phyloP scores from a whole-genome alignment of 2,113 vertebrate genomes.

The Oncorhynchus masou region DNA sequence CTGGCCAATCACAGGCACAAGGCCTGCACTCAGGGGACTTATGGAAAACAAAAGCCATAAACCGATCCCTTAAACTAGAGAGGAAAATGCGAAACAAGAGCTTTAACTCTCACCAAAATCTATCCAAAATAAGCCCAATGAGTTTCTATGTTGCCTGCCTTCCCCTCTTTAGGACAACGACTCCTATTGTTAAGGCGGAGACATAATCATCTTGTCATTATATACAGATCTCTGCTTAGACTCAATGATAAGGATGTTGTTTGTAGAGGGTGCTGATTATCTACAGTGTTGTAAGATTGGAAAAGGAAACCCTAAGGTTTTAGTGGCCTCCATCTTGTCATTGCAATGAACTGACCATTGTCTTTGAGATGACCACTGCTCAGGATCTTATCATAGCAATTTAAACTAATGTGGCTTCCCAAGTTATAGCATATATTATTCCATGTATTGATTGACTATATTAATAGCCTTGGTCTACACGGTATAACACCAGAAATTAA shows the following conservation, averaged over 20 bases:
- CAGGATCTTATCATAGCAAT: not conserved
- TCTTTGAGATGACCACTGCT: not conserved
- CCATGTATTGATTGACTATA: not conserved
- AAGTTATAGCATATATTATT: no score
- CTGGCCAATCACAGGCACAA: conserved; percentile 11
- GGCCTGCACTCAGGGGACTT: not conserved
- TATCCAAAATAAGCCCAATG: no score
- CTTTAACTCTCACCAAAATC: no score
- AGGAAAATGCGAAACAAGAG: no score
- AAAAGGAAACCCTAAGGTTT: not conserved
- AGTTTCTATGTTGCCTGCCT: no score
- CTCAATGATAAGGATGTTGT: not conserved
- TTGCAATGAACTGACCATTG: not conserved
- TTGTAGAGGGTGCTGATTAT: not conserved
- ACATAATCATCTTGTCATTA: no score
- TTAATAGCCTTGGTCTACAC: not conserved
- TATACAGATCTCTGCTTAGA: not conserved
- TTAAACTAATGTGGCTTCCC: not conserved
- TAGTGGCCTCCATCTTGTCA: not conserved
- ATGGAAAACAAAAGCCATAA: conserved; percentile 10
- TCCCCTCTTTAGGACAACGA: no score
- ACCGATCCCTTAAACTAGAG: conserved; percentile 1
- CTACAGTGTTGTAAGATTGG: not conserved
- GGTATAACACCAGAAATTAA: no score
- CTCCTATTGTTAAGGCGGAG: no score